Percentiles rank a stretch among this genome's conserved stretches.
phyloP scores from a whole-genome alignment of 2,888 invertebrate species.

The Hyposoter dolosus region DNA sequence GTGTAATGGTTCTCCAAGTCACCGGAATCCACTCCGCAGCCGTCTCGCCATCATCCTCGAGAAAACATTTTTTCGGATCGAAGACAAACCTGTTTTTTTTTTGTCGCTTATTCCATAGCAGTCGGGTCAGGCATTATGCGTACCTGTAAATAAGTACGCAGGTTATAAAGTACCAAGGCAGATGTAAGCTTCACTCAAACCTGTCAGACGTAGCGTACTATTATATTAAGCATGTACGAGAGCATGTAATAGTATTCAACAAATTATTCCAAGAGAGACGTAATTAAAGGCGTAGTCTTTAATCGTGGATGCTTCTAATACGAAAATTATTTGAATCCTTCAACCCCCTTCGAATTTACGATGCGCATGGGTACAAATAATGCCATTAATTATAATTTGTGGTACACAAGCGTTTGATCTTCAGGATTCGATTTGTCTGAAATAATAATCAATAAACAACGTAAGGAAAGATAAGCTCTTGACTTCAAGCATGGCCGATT shows the following conservation, averaged over 20 bases:
- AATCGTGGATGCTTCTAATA: not conserved
- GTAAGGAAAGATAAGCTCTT: not conserved
- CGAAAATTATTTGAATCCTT: not conserved
- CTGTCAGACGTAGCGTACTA: conserved; percentile 25
- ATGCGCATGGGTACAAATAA: not conserved
- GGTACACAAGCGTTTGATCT: too few relatives aligned
- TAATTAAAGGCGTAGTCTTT: not conserved
- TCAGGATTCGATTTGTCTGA: too few relatives aligned
- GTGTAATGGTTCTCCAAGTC: conserved; percentile 33
- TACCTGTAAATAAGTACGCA: conserved; percentile 30
- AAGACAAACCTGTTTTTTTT: conserved; percentile 74
- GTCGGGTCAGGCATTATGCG: conserved; percentile 14
- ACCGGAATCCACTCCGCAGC: conserved; percentile 46
- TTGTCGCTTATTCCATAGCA: conserved; percentile 39
- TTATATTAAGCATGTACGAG: conserved; percentile 26
- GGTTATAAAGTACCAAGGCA: conserved; percentile 38
- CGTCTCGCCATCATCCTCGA: conserved; percentile 26
- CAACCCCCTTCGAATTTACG: not conserved
- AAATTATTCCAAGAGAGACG: not conserved
- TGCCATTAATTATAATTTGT: not conserved
- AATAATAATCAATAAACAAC: not conserved
- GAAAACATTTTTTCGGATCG: conserved; percentile 64
- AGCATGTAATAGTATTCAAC: not conserved
- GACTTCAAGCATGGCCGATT: not conserved
- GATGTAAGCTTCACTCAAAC: conserved; percentile 57